Evolutionary conservation across 2,888 invertebrate species (phyloP).

Genomic region (Epiblema foenella): DNA sequence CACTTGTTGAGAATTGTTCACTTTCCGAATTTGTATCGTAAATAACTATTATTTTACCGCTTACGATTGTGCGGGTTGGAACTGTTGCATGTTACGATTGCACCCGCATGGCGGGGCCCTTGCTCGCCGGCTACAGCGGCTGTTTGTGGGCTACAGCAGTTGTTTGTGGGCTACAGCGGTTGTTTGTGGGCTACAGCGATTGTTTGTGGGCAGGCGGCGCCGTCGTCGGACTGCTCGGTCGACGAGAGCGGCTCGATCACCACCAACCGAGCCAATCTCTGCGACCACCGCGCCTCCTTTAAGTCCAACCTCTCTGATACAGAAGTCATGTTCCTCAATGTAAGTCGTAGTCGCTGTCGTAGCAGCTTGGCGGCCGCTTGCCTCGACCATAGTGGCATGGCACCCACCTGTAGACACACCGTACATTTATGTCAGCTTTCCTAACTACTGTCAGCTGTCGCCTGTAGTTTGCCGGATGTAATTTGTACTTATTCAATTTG

Average conservation of each 20-base stretch:
- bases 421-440: background rate
- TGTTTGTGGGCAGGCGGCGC: constrained; percentile 84
- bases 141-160: no score
- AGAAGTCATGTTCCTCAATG: constrained; percentile 95
- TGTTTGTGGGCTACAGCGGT: background rate
- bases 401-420: background rate
- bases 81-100: no score
- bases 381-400: constrained; percentile 12
- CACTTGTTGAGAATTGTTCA: no score
- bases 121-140: no score
- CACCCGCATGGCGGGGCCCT: constrained; percentile 21
- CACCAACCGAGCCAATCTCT: constrained; percentile 90
- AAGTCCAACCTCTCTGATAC: constrained; percentile 97
- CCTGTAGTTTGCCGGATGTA: background rate
- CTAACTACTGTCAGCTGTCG: background rate
- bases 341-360: constrained; percentile 84
- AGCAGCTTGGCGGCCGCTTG: constrained; percentile 46
- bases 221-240: constrained; percentile 86
- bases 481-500: background rate
- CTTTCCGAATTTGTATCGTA: no score
- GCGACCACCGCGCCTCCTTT: constrained; percentile 90
- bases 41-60: background rate
- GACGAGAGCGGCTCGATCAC: constrained; percentile 92
- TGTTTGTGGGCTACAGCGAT: constrained; percentile 42
- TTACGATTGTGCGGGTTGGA: background rate